phyloP scores from a whole-genome alignment of 2,113 vertebrate genomes.

The Raphicerus campestris region DNA sequence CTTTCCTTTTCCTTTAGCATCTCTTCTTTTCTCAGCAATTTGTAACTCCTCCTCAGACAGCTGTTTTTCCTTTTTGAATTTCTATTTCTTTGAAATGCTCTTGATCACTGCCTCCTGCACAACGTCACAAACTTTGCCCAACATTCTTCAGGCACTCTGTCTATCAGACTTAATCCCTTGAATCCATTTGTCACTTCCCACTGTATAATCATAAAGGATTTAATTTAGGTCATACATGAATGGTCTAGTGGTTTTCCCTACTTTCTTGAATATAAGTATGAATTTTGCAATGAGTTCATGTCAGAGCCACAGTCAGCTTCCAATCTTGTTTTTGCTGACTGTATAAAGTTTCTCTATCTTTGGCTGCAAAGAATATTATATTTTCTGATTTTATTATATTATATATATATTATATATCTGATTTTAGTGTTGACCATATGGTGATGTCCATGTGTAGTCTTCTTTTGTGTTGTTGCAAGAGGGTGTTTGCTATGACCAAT shows the following conservation, averaged over 20 bases:
- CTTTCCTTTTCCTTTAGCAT: not conserved
- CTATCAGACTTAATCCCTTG: not conserved
- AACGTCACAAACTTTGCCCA: not conserved
- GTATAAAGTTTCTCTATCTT: not conserved
- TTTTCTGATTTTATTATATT: too few species aligned
- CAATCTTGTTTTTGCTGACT: not conserved
- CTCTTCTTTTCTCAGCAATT: not conserved
- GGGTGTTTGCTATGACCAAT: not conserved
- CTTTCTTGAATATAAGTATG: not conserved
- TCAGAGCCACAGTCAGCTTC: not conserved
- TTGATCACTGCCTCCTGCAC: not conserved
- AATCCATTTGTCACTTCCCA: not conserved
- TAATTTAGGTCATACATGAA: not conserved
- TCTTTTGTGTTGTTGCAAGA: not conserved
- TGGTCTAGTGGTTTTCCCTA: not conserved
- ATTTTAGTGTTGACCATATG: not conserved
- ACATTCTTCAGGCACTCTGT: not conserved
- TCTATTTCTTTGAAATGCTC: not conserved
- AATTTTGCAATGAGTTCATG: not conserved
- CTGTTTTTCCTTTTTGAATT: not conserved
- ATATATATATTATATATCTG: too few species aligned
- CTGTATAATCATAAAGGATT: not conserved
- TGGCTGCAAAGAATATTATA: not conserved
- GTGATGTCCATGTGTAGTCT: not conserved
- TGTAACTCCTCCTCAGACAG: not conserved